A percentile compares a stretch with the other conserved stretches of the same genome.
Evolutionary conservation across 2,888 invertebrate genomes (phyloP).

Genomic region (Andrena haemorrhoa): DNA sequence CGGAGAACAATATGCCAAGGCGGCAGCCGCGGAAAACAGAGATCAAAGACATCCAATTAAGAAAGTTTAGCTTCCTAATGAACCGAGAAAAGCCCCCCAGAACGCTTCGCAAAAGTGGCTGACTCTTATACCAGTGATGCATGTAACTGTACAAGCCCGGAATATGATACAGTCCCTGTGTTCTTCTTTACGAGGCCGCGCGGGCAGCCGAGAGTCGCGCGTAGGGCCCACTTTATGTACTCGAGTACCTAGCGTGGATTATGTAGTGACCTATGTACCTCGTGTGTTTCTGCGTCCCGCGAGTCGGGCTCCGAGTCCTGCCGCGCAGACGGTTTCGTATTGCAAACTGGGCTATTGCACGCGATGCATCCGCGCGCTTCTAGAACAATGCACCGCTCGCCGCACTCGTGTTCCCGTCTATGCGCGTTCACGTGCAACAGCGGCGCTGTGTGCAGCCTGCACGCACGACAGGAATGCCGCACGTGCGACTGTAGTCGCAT

Average conservation of each 20-base stretch:
- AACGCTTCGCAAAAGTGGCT: constrained; percentile 8
- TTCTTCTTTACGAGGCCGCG: constrained; percentile 51
- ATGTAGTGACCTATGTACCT: constrained; percentile 64
- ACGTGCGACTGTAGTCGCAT: constrained; percentile 35
- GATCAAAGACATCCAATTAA: no score
- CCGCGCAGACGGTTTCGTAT: constrained; percentile 62
- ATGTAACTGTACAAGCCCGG: constrained; percentile 58
- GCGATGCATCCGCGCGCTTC: constrained; percentile 70
- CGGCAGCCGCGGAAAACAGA: no score
- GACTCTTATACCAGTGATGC: constrained; percentile 21
- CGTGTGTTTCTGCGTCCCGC: constrained; percentile 52
- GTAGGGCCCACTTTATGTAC: constrained; percentile 57
- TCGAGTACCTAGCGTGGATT: constrained; percentile 54
- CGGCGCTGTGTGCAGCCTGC: constrained; percentile 17
- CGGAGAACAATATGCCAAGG: no score
- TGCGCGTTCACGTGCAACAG: constrained; percentile 4
- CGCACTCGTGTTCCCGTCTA: constrained; percentile 16
- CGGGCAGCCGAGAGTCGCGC: constrained; percentile 34
- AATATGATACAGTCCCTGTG: constrained; percentile 71
- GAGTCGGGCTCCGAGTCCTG: constrained; percentile 17
- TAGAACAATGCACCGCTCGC: constrained; percentile 63
- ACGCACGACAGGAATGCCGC: constrained; percentile 32
- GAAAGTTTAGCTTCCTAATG: not conserved
- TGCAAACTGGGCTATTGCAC: constrained; percentile 75
- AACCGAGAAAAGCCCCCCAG: not conserved